Evolutionary conservation across 2,888 invertebrate species (phyloP), one percentile per base, ranked within the genome.

Genomic region (Drosophila trichaetosa): DNA sequence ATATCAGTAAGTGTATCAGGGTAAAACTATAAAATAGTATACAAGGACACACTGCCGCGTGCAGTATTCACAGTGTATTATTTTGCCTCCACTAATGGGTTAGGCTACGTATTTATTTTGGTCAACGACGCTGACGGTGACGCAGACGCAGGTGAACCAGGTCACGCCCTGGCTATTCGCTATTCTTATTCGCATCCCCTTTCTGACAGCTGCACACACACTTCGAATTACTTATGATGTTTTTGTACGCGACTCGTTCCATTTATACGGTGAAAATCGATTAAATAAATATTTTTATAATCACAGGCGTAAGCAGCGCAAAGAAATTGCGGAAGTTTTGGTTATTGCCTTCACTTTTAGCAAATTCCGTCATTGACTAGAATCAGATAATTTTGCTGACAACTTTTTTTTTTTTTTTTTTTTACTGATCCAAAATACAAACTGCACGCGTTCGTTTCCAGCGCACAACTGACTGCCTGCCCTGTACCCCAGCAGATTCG

Each of bases 401-500:
- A 54, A 36, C 21, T 53, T 49, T 10, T 21, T 8, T 16, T 46
- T 5, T 5, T 29, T 29, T 5, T 51, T 68, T 21, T 46, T 49
- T 66, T 73, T 66, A 57, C 24, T 73, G 63, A 64, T 76, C 59
- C 38, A 78, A 69, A 78, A 72, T 69, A 63, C 73, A 91, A 82
- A 89, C 91, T 90, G 88, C 74, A 87, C 91, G 87, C 91, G 83
- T 86, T 86, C 89, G 86, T 84, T 81, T 82, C 82, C 86, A 85
- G 86, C 83, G 80, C 79, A 80, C 89, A 87, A 91, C 92, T 91
- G 90, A 90, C 80, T 82, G 68, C 73, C 6, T 78, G 79, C 64
- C 64, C 61, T 73, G 61, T 75, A 67, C 75, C 58, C 69, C 72
- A 73, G 72, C 69, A 83, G 79, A 88, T 70, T 76, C 64, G 49